These are phyloP conservation scores for Enoplosus armatus DNA, from an alignment of 2,797 vertebrate genomes.

Conservation along the genomic window DNA sequence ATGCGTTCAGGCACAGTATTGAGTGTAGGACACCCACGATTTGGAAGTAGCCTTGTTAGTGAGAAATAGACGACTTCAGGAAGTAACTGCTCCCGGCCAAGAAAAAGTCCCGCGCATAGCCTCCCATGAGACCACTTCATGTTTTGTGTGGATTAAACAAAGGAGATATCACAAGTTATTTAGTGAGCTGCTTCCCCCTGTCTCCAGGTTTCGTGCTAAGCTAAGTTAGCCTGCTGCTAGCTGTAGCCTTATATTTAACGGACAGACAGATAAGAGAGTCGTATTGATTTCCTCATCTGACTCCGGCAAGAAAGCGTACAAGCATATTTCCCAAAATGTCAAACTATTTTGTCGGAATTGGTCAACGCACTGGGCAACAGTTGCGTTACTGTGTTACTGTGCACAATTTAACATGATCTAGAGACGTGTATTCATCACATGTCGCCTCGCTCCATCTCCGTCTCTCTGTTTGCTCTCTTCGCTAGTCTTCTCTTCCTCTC, in stretches of 20 bases:
- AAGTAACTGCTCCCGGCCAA: not conserved
- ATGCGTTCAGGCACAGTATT: not conserved
- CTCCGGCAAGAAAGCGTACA: not conserved
- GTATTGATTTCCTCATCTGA: not conserved
- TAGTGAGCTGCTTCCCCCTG: not conserved
- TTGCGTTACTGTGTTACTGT: not conserved
- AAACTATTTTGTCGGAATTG: not conserved
- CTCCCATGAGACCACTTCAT: not conserved
- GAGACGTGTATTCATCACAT: conserved; percentile 2
- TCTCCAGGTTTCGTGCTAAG: not conserved
- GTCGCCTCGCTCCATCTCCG: conserved; percentile 44
- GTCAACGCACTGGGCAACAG: not conserved
- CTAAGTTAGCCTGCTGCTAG: not conserved
- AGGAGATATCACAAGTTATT: not conserved
- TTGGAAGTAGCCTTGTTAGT: not conserved
- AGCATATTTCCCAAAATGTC: not conserved
- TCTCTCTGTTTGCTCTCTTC: conserved; percentile 39
- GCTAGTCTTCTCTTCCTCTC: conserved; percentile 57
- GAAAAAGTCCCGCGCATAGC: not conserved
- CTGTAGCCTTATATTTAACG: conserved; percentile 18
- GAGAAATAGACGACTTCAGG: not conserved
- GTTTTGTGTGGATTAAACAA: not conserved
- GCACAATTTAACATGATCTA: not conserved
- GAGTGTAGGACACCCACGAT: not conserved
- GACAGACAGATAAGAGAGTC: not conserved